These are phyloP conservation scores for Stomatorhinus walkeri DNA, from an alignment of 2,797 vertebrate species.

Conservation along the genomic window DNA sequence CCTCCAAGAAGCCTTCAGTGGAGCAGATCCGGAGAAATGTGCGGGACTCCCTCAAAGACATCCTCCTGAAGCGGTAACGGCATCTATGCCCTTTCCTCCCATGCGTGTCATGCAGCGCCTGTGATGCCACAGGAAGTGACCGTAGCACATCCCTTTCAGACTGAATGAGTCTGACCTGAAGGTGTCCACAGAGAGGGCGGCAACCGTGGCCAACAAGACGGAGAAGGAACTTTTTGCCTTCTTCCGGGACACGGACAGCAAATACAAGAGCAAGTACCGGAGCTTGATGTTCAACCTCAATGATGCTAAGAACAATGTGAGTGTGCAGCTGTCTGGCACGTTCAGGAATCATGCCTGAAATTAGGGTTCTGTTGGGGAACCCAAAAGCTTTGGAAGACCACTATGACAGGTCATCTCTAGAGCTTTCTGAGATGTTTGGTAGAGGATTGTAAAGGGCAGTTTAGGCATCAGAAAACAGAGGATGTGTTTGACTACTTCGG, in stretches of 20 bases:
- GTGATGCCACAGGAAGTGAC: neutral
- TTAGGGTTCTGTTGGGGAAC: neutral
- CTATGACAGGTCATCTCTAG: neutral
- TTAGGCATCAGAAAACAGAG: neutral
- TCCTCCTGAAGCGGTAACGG: constrained; percentile 82
- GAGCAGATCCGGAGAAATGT: constrained; percentile 93
- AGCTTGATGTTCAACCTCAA: constrained; percentile 98
- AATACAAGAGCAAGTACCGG: constrained; percentile 98
- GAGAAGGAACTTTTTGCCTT: constrained; percentile 91
- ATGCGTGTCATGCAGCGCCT: neutral
- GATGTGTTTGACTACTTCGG: neutral
- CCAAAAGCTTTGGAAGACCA: neutral
- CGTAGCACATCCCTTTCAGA: constrained; percentile 51
- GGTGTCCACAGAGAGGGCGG: constrained; percentile 78
- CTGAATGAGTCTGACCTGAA: constrained; percentile 84
- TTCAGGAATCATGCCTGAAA: neutral
- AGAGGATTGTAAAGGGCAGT: neutral
- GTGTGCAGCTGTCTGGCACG: constrained; percentile 29
- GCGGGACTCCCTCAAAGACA: constrained; percentile 88
- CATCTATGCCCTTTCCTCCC: neutral
- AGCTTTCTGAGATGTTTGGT: neutral
- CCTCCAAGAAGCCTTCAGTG: constrained; percentile 81
- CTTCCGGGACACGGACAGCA: constrained; percentile 93
- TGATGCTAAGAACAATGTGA: constrained; percentile 95
- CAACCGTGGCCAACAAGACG: constrained; percentile 83